A percentile compares a stretch with the other conserved stretches of the same genome.
Conservation (phyloP, 2,113 vertebrate species). For the Mirounga angustirostris region DNA sequence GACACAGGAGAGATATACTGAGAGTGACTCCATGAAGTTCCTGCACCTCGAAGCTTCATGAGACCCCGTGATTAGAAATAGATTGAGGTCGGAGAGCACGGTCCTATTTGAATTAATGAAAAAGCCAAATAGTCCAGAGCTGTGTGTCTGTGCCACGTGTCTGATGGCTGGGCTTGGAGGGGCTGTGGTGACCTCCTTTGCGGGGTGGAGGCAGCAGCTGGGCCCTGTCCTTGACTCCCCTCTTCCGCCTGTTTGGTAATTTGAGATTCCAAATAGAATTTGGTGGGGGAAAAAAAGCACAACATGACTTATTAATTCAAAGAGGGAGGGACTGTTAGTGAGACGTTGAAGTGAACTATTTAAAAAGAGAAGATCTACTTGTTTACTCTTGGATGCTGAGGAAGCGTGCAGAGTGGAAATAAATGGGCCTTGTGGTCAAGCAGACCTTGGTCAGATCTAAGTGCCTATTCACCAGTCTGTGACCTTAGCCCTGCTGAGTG, state of each 20-base stretch:
- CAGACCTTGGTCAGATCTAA: no score
- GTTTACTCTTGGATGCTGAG: not conserved
- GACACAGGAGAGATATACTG: not conserved
- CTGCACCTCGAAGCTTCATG: accelerated
- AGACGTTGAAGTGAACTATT: not conserved
- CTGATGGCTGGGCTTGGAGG: not conserved
- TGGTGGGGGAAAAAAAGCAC: not conserved
- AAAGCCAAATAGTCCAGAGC: not conserved
- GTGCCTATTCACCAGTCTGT: accelerated
- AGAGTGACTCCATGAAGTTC: accelerated
- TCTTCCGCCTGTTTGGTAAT: not conserved
- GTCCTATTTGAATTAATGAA: not conserved
- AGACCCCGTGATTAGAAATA: not conserved
- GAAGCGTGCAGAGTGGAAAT: accelerated
- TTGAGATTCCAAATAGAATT: not conserved
- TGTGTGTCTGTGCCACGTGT: accelerated
- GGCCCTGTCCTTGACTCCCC: accelerated
- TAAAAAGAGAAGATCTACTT: not conserved
- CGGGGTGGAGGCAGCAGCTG: accelerated
- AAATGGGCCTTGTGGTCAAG: not conserved
- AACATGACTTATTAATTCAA: not conserved
- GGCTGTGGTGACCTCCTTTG: no score
- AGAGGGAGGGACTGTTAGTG: not conserved
- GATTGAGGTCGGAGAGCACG: not conserved
- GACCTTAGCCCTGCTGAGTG: not conserved